Evolutionary conservation across 2,888 invertebrate species (phyloP), one percentile per base, ranked within the genome.

Genomic region (Melinaea menophilus): DNA sequence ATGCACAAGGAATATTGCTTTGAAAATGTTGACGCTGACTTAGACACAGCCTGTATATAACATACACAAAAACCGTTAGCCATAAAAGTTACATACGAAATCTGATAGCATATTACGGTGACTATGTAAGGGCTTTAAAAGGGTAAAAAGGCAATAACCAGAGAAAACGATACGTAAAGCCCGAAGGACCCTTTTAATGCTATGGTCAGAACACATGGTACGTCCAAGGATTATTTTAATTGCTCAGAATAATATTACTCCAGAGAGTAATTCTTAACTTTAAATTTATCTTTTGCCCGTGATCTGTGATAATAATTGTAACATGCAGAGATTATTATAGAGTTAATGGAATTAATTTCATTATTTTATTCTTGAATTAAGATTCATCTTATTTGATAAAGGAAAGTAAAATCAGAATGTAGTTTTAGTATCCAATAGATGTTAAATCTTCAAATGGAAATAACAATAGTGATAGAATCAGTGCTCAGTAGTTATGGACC

Each of bases 241-340:
- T 62, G 58, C 60, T 62, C 55, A 56, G 66, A 64, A 64, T 68
- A 66, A 67, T 64, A 60, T 59, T 54, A 56, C 66, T 55, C 66
- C 22, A 37, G 56, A 31, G 66, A 61, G 51, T 59, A 4, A 37
- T 61, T 9, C 41, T 41, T 41, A 41, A 54, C 41, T 41, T 55
- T 35, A 41, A 48, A 59, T 31, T 54, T 13, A 31, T 41, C 13
- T 56, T 45, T 58, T 45, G 55, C 51, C 56, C 57, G 5, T 41
- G 5, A 41, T 41, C 22, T 22, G 22, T 22, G 22, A 22, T 41
- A 3, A 37, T 9, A 41, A 9, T 41, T 41, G 41, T 41, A 41
- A 41, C 9, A 41, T 9, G 2, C 41, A 9, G 9, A 41, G 7
- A 41, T 41, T 41, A 9, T 41, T 2, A 9, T 41, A 9, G 3